A percentile compares a stretch with the other conserved stretches of the same genome.
phyloP scores from a whole-genome alignment of 2,888 invertebrate species.

The Chirona hameri region DNA sequence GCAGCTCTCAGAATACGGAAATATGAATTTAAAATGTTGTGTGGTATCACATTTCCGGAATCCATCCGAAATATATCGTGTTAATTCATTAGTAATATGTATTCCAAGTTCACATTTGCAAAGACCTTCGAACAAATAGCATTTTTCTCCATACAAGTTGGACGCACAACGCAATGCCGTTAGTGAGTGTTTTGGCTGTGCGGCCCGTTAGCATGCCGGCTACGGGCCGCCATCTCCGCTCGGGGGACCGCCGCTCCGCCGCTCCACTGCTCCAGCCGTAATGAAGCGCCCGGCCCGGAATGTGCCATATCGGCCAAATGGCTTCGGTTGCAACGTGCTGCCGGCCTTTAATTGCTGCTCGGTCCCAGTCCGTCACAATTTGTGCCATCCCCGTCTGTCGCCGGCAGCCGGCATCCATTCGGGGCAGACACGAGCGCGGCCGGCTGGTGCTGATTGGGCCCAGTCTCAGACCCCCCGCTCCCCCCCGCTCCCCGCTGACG shows the following conservation, averaged over 20 bases:
- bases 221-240: neutral
- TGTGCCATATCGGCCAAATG: conserved; percentile 26
- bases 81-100: too few relatives aligned
- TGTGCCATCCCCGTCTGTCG: conserved; percentile 26
- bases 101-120: too few relatives aligned
- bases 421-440: neutral
- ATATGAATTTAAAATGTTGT: too few relatives aligned
- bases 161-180: too few relatives aligned
- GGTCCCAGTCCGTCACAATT: neutral
- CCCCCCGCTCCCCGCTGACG: neutral
- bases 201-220: too few relatives aligned
- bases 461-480: neutral
- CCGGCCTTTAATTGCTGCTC: conserved; percentile 4
- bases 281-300: conserved; percentile 5
- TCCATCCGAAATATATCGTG: too few relatives aligned
- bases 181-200: too few relatives aligned
- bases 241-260: neutral
- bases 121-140: too few relatives aligned
- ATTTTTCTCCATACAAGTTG: too few relatives aligned
- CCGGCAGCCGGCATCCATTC: neutral
- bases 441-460: neutral
- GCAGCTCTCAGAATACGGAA: too few relatives aligned
- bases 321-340: conserved; percentile 27
- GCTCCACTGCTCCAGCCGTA: neutral
- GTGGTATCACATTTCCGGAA: too few relatives aligned